Evolutionary conservation across 2,888 invertebrate genomes (phyloP).

Genomic region (Eremobia ochroleuca): DNA sequence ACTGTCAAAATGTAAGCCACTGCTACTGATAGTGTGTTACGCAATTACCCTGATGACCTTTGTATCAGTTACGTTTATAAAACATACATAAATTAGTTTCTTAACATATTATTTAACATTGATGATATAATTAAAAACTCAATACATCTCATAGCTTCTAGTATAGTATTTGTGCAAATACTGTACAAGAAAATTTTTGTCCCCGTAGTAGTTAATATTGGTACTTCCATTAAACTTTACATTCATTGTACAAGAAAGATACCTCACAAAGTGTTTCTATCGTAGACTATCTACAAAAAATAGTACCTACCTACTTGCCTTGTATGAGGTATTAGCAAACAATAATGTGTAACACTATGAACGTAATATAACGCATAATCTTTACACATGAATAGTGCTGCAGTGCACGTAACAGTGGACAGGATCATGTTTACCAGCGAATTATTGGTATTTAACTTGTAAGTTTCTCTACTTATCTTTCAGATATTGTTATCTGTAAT

Average conservation of each 20-base stretch:
- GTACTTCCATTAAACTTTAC: background rate
- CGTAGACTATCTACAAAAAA: conserved; percentile 11
- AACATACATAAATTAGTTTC: conserved; percentile 35
- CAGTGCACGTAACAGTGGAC: background rate
- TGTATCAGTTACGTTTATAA: conserved; percentile 17
- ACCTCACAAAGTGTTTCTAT: background rate
- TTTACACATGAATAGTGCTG: background rate
- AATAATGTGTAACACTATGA: background rate
- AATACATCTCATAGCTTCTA: background rate
- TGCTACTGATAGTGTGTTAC: too few relatives aligned
- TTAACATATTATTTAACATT: conserved; percentile 29
- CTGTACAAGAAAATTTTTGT: background rate
- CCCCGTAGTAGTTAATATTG: background rate
- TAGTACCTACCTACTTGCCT: background rate
- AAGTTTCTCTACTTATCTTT: conserved; percentile 33
- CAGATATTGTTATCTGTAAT: conserved; percentile 55
- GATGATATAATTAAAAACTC: conserved; percentile 5
- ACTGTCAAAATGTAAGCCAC: too few relatives aligned
- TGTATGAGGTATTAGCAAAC: background rate
- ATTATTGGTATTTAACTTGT: background rate
- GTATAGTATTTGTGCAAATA: conserved; percentile 1
- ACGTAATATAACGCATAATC: background rate
- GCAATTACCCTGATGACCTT: too few relatives aligned
- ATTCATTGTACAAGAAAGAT: background rate
- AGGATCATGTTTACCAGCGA: background rate